These are phyloP conservation scores for Poliocrania exsul DNA, from an alignment of 2,797 vertebrate genomes.

Conservation along the genomic window DNA sequence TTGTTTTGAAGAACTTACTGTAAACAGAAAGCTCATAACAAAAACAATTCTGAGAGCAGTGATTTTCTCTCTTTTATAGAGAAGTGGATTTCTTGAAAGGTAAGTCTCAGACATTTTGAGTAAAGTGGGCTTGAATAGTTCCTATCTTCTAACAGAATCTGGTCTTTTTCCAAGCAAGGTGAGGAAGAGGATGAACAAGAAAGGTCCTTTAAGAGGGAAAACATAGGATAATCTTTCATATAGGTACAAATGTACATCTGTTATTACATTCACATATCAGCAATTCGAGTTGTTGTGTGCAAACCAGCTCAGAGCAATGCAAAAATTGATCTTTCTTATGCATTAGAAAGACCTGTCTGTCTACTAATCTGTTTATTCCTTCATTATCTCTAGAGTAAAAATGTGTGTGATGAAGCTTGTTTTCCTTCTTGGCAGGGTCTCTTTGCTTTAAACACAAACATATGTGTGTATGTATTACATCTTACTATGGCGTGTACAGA, in stretches of 20 bases:
- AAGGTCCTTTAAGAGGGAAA: neutral
- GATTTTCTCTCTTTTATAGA: neutral
- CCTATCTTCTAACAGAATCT: neutral
- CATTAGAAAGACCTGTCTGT: neutral
- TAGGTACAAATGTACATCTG: neutral
- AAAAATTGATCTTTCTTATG: neutral
- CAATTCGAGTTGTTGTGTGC: neutral
- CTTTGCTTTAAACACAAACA: neutral
- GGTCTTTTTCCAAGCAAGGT: neutral
- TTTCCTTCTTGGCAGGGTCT: neutral
- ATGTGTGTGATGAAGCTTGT: neutral
- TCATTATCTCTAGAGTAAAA: neutral
- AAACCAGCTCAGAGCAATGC: neutral
- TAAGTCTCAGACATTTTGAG: neutral
- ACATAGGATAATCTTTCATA: neutral
- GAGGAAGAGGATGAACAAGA: neutral
- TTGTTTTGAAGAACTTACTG: conserved; percentile 74
- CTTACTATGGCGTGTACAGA: neutral
- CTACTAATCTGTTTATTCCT: neutral
- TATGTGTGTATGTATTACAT: neutral
- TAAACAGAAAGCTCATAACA: neutral
- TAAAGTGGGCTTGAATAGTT: neutral
- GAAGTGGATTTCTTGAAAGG: neutral
- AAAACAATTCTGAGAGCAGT: neutral
- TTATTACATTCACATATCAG: neutral